Conservation (phyloP, 2,888 invertebrate species). For the Nephrotoma guestfalica region DNA sequence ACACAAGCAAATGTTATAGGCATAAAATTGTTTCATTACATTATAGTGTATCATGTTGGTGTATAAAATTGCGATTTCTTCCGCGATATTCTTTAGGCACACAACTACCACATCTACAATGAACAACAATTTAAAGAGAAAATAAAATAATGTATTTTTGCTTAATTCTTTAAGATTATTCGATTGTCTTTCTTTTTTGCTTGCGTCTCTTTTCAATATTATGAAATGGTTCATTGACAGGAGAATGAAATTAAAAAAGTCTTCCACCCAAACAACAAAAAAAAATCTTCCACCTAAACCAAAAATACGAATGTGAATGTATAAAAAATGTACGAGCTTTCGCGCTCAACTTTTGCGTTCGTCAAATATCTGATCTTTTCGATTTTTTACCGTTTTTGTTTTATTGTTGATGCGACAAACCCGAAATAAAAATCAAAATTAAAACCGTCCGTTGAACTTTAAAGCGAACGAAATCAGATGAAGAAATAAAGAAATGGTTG, state of each 20-base stretch:
- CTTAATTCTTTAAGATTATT: not conserved
- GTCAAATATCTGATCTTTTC: not conserved
- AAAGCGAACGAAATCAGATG: not conserved
- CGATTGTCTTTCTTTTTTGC: not conserved
- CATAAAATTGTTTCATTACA: not conserved
- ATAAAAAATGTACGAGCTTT: not conserved
- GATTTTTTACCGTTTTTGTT: not conserved
- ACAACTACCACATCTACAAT: not conserved
- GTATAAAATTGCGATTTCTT: not conserved
- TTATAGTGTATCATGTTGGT: not conserved
- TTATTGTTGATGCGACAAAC: not conserved
- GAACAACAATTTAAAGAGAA: not conserved
- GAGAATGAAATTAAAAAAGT: not conserved
- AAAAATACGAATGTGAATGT: not conserved
- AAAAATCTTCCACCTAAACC: not conserved
- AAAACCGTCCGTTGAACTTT: not conserved
- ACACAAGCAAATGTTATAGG: not conserved
- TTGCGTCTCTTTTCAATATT: not conserved
- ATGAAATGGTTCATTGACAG: not conserved
- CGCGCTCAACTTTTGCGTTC: not conserved
- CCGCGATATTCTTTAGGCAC: not conserved
- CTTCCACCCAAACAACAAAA: not conserved
- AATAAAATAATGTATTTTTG: not conserved
- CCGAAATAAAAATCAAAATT: not conserved
- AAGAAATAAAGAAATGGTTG: not conserved